Evolutionary conservation across 2,113 vertebrate species (phyloP), one percentile per base, ranked within the genome.

Genomic region (Gobio gobio): DNA sequence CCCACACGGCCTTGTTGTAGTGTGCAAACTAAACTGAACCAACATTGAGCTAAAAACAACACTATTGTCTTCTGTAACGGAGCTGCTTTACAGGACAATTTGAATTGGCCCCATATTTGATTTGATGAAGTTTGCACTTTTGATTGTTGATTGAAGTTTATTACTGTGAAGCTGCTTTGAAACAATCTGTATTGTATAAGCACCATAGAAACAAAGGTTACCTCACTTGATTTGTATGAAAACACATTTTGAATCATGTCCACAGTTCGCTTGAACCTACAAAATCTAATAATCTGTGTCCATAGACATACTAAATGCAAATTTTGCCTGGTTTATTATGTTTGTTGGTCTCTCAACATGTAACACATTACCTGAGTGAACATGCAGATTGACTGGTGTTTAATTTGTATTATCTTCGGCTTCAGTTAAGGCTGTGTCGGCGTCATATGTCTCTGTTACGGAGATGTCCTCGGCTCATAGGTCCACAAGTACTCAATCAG

Each of bases 361-460:
- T 33, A 33, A 33, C 26, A 18, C 63, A 56, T 56, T 54, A 43
- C 36, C 10, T 22, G 24, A 73, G 40, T 73, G 70, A 73, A 14
- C 29, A 10, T 1, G 18, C 7, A 5, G 47, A 20, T 51, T 75
- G 29, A 33, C 16, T 68, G 20, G 1, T 61, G 22, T 84, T 56
- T 56, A 20, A 56, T 56, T 20, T 20, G 12, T 36, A 33, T 82
- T 73, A n/a, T 58, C 58, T 83, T 74, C 63, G 29, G 58, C 40
- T 83, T 78, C 43, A 95, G 95, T 79, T 94, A 0, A 82, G 88
- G 51, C 73, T 94, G 70, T 95, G 94, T 85, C 83, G 75, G 58
- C 93, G 24, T 84, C 94, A 94, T 85, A 72, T 89, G 78, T 64
- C 89, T 74, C 85, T 93, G 56, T 82, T 94, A 29, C 79, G 76